Conservation (phyloP, 2,888 invertebrate genomes). For the Schrankia costaestrigalis region DNA sequence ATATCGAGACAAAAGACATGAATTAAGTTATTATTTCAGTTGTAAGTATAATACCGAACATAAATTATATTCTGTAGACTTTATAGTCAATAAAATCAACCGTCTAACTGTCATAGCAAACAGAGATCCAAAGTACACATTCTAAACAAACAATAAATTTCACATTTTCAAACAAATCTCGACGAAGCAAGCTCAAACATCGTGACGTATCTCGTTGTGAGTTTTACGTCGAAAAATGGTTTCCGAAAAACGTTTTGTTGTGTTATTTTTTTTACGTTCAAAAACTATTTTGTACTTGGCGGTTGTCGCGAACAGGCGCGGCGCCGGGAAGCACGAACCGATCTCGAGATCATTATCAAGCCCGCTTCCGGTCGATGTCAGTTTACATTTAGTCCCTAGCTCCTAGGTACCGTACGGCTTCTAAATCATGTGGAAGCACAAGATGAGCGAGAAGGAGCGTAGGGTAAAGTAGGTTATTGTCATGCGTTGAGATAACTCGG, state of each 20-base stretch:
- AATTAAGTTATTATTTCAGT: too few species aligned
- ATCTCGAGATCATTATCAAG: slow-evolving; percentile 48
- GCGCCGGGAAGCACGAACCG: slow-evolving; percentile 24
- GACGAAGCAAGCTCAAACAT: background rate
- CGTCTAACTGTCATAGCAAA: too few species aligned
- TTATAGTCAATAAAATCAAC: too few species aligned
- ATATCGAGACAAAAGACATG: too few species aligned
- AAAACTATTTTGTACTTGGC: slow-evolving; percentile 21
- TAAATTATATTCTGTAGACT: too few species aligned
- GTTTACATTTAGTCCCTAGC: slow-evolving; percentile 20
- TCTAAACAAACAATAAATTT: too few species aligned
- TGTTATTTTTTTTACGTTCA: slow-evolving; percentile 8
- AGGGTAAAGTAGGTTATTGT: too few species aligned
- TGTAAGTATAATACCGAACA: too few species aligned
- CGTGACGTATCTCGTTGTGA: slow-evolving; percentile 5
- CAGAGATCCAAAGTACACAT: too few species aligned
- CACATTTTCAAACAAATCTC: too few species aligned
- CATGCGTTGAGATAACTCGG: too few species aligned
- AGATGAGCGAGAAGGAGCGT: slow-evolving; percentile 6
- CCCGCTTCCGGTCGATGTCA: slow-evolving; percentile 33
- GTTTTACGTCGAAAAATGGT: too few species aligned
- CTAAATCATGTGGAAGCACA: background rate
- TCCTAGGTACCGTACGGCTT: slow-evolving; percentile 6
- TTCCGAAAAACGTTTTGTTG: slow-evolving; percentile 1
- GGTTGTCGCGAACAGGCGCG: slow-evolving; percentile 29